Conservation (phyloP, 2,797 vertebrate species). For the Nasua narica region DNA sequence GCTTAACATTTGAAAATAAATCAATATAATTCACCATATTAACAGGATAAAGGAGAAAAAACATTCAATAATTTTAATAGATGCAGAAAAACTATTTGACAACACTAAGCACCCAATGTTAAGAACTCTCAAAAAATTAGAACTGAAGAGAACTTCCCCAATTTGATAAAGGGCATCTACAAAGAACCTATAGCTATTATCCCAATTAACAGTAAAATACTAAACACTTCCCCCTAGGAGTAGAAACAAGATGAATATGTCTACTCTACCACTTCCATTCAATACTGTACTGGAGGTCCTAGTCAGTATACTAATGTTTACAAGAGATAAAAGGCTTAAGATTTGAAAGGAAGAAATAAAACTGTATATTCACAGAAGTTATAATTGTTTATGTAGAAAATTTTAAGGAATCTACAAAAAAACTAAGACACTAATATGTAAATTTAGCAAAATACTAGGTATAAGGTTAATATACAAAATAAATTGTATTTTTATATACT, state of each 20-base stretch:
- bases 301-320: background rate
- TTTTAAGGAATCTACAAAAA: background rate
- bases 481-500: background rate
- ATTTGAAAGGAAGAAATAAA: background rate
- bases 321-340: background rate
- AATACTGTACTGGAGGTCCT: background rate
- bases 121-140: background rate
- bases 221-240: background rate
- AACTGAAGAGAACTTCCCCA: background rate
- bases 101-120: background rate
- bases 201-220: background rate
- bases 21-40: background rate
- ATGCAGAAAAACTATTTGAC: background rate
- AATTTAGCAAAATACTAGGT: background rate
- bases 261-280: background rate
- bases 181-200: background rate
- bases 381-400: background rate
- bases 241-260: background rate
- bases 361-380: background rate
- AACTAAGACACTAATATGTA: background rate
- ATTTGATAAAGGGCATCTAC: background rate
- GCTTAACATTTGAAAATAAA: background rate
- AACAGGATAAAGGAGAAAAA: background rate
- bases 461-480: background rate
- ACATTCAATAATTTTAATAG: background rate